phyloP scores from a whole-genome alignment of 2,888 invertebrate species.

The Epirrhoe tristata region DNA sequence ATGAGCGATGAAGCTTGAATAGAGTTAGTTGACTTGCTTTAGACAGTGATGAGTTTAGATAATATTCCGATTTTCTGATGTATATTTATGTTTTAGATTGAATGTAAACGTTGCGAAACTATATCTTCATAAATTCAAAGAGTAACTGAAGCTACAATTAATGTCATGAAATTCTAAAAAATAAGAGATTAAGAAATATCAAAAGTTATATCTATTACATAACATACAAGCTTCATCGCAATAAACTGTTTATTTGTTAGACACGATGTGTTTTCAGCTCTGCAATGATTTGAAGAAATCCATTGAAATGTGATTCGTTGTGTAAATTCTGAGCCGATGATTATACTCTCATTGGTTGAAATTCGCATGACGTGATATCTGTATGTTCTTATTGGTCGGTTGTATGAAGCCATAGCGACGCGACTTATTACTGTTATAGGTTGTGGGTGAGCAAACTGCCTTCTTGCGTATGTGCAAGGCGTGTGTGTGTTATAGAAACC shows the following conservation, averaged over 20 bases:
- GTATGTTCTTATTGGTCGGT: conserved; percentile 25
- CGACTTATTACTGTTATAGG: conserved; percentile 42
- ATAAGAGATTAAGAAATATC: not conserved
- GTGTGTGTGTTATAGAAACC: conserved; percentile 33
- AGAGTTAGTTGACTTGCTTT: not conserved
- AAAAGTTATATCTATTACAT: conserved; percentile 20
- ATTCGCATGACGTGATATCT: conserved; percentile 30
- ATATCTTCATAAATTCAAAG: not conserved
- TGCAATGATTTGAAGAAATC: not conserved
- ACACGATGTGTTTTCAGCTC: not conserved
- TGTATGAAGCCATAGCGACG: conserved; percentile 43
- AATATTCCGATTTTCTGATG: too few species aligned
- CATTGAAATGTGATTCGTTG: not conserved
- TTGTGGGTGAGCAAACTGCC: conserved; percentile 49
- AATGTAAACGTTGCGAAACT: too few species aligned
- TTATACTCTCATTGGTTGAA: conserved; percentile 19
- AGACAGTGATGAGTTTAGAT: too few species aligned
- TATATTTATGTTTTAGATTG: too few species aligned
- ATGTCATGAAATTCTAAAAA: not conserved
- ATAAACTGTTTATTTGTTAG: conserved; percentile 8
- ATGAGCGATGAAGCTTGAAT: conserved; percentile 19
- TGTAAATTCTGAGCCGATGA: not conserved
- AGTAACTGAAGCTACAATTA: not conserved
- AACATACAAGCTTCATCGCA: conserved; percentile 43
- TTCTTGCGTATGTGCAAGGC: conserved; percentile 54